Base-by-base conservation (phyloP, 2,797 vertebrate genomes). In the Distichodus sexfasciatus region DNA sequence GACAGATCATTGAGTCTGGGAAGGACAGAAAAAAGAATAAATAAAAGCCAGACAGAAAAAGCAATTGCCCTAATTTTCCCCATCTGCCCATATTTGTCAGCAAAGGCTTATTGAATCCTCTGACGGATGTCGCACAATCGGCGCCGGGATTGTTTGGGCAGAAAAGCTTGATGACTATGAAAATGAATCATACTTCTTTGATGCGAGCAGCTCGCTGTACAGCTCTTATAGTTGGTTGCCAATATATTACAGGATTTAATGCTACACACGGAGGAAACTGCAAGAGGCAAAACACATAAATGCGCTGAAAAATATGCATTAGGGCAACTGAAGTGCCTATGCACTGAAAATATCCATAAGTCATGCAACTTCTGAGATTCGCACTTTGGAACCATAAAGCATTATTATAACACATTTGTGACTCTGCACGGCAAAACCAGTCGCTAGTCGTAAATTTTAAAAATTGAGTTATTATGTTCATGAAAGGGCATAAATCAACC, bases 91-190 rank as follows among this genome's bases (percentile, higher is more conserved):
- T 47, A 26, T 58, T 58, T 48, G 28, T 61, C 10, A 2, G 40
- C 23, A 46, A n/a, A 8, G 41, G 23, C 21, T 60, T 71, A 65
- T 11, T 26, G 29, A 58, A 55, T 31, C 63, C 38, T 57, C 62
- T 43, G 21, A 65, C 55, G 65, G 66, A 57, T 15, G 33, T 15
- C 47, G 40, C 62, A 40, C 35, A 57, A n/a, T 62, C 35, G 21
- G 17, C 43, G 35, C 17, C 3, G 51, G n/a, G 55, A 26, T 55
- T 40, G 26, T 6, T 61, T 19, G 19, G 48, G n/a, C n/a, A 46
- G 8, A 60, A 58, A 60, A 67, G 35, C 66, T 17, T 9, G 38
- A 53, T 66, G 46, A 48, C 35, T 53, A 24, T 43, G 12, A n/a
- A 40, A 44, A 62, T 66, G 29, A 51, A 61, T 69, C 26, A 60